Conservation (phyloP, 1,140 invertebrate genomes). For the Copidosoma floridanum region DNA sequence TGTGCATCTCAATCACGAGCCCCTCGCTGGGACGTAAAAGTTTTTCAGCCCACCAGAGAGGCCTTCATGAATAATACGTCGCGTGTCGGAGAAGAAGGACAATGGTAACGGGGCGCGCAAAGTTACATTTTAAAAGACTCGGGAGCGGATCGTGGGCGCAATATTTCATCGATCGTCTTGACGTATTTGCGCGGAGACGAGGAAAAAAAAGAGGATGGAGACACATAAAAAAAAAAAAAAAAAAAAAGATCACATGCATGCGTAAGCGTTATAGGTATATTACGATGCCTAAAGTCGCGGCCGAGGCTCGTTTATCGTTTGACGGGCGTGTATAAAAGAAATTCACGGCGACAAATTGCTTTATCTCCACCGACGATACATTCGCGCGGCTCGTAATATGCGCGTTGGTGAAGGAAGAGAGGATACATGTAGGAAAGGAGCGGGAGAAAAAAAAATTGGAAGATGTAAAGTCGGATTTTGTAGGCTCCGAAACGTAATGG, state of each 20-base stretch:
- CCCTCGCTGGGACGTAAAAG: not conserved
- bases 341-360: conserved; percentile 21
- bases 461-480: conserved; percentile 2
- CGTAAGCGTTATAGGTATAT: not conserved
- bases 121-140: conserved; percentile 18
- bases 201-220: not conserved
- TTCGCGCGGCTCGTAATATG: no score
- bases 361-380: not conserved
- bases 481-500: not conserved
- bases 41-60: not conserved
- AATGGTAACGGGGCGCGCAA: not conserved
- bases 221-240: not conserved
- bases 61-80: conserved; percentile 19
- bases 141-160: not conserved
- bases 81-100: not conserved
- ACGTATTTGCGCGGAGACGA: no score
- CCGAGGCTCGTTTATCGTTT: conserved; percentile 1
- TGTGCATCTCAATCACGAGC: not conserved
- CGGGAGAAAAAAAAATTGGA: not conserved
- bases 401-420: not conserved
- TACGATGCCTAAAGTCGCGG: not conserved
- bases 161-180: conserved; percentile 21
- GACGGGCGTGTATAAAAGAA: conserved; percentile 11
- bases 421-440: no score
- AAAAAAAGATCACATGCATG: no score